A percentile compares a stretch with the other conserved stretches of the same genome.
Conservation (phyloP, 2,797 vertebrate genomes). For the Halcyon smyrnensis region DNA sequence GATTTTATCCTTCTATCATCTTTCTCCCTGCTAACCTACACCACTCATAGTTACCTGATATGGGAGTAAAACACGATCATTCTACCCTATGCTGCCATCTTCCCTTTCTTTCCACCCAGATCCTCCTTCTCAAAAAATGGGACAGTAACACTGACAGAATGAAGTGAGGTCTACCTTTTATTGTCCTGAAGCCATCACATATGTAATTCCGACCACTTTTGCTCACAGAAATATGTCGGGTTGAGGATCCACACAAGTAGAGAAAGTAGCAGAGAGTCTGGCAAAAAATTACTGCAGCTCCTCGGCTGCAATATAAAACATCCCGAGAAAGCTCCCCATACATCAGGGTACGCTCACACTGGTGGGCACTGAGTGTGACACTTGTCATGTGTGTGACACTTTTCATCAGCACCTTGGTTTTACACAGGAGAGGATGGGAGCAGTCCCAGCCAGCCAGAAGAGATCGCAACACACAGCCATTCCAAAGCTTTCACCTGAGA, state of each 20-base stretch:
- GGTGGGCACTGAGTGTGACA: not conserved
- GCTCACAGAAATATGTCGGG: not conserved
- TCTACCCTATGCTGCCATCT: not conserved
- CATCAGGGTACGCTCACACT: not conserved
- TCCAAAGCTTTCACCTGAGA: not conserved
- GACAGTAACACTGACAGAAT: not conserved
- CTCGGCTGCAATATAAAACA: not conserved
- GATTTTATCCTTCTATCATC: conserved; percentile 17
- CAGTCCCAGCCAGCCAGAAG: not conserved
- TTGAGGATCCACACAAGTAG: not conserved
- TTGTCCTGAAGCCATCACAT: not conserved
- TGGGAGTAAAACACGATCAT: not conserved
- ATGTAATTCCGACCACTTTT: not conserved
- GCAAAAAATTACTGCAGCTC: not conserved
- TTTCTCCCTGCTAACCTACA: not conserved
- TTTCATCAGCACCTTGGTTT: not conserved
- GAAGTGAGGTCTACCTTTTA: not conserved
- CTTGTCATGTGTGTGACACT: not conserved
- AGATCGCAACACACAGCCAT: not conserved
- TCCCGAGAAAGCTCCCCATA: not conserved
- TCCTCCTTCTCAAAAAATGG: not conserved
- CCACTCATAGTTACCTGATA: not conserved
- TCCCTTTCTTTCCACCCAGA: not conserved
- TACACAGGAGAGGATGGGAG: not conserved
- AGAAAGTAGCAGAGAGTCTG: not conserved